Evolutionary conservation across 2,888 invertebrate genomes (phyloP), one percentile per base, ranked within the genome.

Genomic region (Sesia bembeciformis): DNA sequence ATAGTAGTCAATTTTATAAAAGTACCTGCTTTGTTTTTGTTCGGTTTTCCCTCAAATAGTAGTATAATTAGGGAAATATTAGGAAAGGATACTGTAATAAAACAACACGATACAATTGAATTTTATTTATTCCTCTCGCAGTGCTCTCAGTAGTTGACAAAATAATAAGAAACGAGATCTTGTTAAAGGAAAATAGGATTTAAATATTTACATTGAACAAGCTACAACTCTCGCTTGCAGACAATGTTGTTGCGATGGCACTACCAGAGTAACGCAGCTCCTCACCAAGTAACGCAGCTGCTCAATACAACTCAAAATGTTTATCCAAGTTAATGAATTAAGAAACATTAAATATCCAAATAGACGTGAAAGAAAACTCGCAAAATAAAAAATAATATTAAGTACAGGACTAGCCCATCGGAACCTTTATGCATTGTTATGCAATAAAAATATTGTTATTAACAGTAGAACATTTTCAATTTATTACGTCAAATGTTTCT

Each of bases 131-230:
- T 81, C 71, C 73, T 78, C 67, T 80, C 74, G 81, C 77, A 80
- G 84, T 87, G 84, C 82, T 81, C 72, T 68, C 70, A 76, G 72
- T 76, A 74, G 78, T 71, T 76, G 77, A 79, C 74, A 84, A 78
- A 78, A 79, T 79, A 64, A 67, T 66, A 72, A 73, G 72, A 77
- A 74, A 80, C 78, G 80, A 85, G 81, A 79, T 80, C 79, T 79
- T 75, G 67, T 68, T 67, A 71, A 66, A 71, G 66, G 58, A 60
- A 56, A 59, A 58, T 53, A 53, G 57, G 56, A 53, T 58, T 49
- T 53, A 57, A 49, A 40, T 57, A 58, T 58, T 54, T 57, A 54
- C 51, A 54, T 53, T 53, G 52, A 55, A 53, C 55, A 50, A 53
- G 5, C 49, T 52, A 55, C 49, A 51, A 55, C 51, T 54, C 55